Evolutionary conservation across 2,888 invertebrate species (phyloP), one percentile per base, ranked within the genome.

Genomic region (Eupithecia subumbrata): DNA sequence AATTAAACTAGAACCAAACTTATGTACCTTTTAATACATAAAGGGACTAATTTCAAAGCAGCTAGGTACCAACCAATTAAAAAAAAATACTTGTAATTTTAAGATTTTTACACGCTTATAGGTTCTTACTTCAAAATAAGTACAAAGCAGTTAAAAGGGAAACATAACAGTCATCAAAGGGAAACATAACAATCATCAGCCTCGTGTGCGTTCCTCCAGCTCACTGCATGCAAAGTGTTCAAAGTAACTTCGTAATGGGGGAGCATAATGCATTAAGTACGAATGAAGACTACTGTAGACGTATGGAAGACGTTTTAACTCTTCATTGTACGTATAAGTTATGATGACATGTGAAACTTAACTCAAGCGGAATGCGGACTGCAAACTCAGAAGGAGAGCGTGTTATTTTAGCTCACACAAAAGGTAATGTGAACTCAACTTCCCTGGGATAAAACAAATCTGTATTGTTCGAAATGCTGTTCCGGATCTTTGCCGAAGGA

Each of bases 201-300:
- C 22, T 22, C 4, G 22, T 12, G 4, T 22, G 56, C 56, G 56
- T 22, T 56, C 4, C 18, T 37, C 37, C 43, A 40, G n/a, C 67
- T 34, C n/a, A 66, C 11, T 67, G 40, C 67, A 40, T 22, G 7
- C 56, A 37, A 37, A 37, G 40, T 37, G 66, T 67, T 37, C 66
- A 40, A 64, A 43, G 67, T 67, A 67, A 67, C 67, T 43, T 67
- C 43, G 11, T 69, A 48, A 69, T 69, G 45, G 30, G 69, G 48
- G 11, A 69, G 45, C 69, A 48, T 67, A 22, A 43, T 67, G 67
- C 67, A 67, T 43, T 22, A 40, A 4, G n/a, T 40, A 4, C 22
- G 22, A 40, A 67, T 40, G 12, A 43, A 40, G 5, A 43, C 22
- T 40, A 12, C 9, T 52, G 48, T 52, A 4, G 11, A 22, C 9